Evolutionary conservation across 92 coral and sea anemone species (phyloP).

Genomic region (Metridium senile): DNA sequence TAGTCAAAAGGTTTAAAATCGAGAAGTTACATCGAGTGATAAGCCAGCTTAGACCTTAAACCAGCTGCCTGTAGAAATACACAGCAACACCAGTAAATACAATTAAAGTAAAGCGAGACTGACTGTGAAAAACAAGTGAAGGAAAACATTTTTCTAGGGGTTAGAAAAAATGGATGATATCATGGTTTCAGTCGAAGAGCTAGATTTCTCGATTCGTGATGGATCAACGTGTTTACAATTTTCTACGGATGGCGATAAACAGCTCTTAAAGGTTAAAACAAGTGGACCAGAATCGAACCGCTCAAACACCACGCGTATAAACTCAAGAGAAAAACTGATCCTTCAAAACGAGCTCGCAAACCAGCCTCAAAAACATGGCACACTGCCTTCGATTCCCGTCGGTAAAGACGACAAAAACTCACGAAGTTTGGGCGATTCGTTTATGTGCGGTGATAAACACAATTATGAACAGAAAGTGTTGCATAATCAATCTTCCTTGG

Average conservation of each 20-base stretch:
- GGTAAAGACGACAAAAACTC: neutral
- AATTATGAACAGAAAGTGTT: neutral
- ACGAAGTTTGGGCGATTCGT: neutral
- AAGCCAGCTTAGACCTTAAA: no score
- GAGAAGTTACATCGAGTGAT: no score
- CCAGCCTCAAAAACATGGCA: neutral
- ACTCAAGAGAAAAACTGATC: neutral
- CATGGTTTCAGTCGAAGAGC: neutral
- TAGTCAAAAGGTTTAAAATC: no score
- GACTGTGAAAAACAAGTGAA: neutral
- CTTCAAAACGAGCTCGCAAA: neutral
- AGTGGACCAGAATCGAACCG: neutral
- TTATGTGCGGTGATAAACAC: neutral
- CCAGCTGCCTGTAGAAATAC: no score
- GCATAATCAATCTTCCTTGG: neutral
- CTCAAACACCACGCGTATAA: neutral
- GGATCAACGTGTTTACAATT: neutral
- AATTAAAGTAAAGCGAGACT: neutral
- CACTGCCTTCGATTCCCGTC: neutral
- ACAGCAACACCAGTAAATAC: no score
- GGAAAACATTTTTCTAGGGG: neutral
- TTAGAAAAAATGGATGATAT: neutral
- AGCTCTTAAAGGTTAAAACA: neutral
- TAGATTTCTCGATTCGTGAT: slow-evolving; percentile 1
- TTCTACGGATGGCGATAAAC: neutral